These are phyloP conservation scores for Delichon dasypus DNA, from an alignment of 2,797 vertebrate genomes.

Conservation along the genomic window DNA sequence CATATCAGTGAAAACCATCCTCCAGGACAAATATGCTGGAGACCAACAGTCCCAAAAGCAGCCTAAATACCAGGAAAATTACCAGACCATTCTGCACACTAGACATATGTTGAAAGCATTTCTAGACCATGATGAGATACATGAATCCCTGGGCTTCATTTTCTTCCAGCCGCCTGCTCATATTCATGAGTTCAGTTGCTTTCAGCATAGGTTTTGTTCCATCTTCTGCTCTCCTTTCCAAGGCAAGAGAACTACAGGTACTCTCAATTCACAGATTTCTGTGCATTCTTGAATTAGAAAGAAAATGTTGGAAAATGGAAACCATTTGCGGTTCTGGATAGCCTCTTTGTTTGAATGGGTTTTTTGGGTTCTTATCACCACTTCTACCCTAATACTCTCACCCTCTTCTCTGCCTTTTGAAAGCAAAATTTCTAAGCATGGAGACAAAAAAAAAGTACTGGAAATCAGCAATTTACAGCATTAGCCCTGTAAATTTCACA, in stretches of 20 bases:
- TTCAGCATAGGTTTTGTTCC: background rate
- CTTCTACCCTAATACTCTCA: background rate
- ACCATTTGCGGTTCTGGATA: background rate
- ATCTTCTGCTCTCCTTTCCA: conserved; percentile 9
- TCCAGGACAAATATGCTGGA: background rate
- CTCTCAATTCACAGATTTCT: conserved; percentile 25
- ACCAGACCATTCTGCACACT: background rate
- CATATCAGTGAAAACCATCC: background rate
- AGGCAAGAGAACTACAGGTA: background rate
- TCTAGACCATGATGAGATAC: background rate
- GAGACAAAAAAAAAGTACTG: background rate
- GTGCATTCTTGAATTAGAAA: conserved; percentile 28
- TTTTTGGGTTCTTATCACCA: background rate
- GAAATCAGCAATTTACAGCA: conserved; percentile 10
- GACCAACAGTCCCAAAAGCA: background rate
- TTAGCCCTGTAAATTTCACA: conserved; percentile 6
- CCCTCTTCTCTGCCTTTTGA: background rate
- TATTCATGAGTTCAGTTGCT: conserved; percentile 26
- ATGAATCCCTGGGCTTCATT: background rate
- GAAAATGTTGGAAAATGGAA: conserved; percentile 25
- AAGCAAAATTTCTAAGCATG: background rate
- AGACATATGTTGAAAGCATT: background rate
- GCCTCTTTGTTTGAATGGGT: background rate
- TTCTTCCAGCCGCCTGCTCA: background rate
- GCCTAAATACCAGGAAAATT: background rate